phyloP scores from a whole-genome alignment of 2,888 invertebrate genomes.

The Homarus gammarus region DNA sequence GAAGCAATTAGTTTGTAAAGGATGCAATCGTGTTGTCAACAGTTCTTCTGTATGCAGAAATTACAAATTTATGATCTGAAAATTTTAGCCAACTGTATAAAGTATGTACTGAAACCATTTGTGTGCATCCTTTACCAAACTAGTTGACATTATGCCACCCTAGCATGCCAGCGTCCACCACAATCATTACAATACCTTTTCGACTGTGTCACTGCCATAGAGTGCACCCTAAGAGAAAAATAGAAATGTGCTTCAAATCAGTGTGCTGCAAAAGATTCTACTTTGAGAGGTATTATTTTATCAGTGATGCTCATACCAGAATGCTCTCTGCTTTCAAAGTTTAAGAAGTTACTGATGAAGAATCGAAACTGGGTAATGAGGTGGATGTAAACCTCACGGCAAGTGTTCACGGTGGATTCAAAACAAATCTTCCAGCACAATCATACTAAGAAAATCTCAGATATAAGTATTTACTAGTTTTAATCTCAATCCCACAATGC shows the following conservation, averaged over 20 bases:
- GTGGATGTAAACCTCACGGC: neutral
- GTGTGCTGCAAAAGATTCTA: constrained; percentile 36
- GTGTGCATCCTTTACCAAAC: constrained; percentile 9
- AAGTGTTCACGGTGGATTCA: neutral
- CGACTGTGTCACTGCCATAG: constrained; percentile 68
- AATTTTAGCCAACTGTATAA: neutral
- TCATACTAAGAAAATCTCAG: too few species aligned
- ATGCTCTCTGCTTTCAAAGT: neutral
- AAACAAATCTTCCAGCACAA: neutral
- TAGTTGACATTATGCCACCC: neutral
- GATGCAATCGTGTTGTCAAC: neutral
- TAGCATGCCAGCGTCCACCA: constrained; percentile 39
- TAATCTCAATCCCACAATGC: too few species aligned
- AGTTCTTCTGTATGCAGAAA: neutral
- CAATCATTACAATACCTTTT: constrained; percentile 58
- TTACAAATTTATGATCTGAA: neutral
- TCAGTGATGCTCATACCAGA: neutral
- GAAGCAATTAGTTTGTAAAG: neutral
- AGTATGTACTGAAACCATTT: neutral
- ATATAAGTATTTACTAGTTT: too few species aligned
- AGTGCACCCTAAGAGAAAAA: constrained; percentile 68
- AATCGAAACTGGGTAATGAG: neutral
- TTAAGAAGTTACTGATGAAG: neutral
- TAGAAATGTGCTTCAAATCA: constrained; percentile 62
- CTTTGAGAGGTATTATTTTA: constrained; percentile 14